Percentiles rank a stretch among this genome's conserved stretches.
Evolutionary conservation across 2,113 vertebrate species (phyloP).

Genomic region (Odontophorus gujanensis): DNA sequence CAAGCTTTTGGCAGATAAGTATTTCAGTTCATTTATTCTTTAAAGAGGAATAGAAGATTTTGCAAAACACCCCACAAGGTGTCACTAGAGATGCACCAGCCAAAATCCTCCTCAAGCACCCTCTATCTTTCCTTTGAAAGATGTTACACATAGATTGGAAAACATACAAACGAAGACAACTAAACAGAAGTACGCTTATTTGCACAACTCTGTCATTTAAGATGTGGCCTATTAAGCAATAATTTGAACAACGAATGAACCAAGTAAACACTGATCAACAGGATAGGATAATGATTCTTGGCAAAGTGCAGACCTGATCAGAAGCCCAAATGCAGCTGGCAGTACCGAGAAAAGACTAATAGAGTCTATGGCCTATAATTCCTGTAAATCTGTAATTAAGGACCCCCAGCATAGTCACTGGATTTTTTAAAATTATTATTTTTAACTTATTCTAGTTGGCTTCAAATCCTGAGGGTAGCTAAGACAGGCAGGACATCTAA

Average conservation of each 20-base stretch:
- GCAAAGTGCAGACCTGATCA: neutral
- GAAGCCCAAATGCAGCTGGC: neutral
- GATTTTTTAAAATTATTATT: neutral
- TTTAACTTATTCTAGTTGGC: neutral
- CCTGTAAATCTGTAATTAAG: no score
- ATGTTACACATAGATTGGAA: neutral
- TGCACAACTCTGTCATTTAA: rapidly evolving
- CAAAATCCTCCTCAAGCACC: neutral
- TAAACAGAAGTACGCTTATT: neutral
- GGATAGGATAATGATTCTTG: neutral
- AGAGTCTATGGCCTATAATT: neutral
- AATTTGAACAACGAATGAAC: neutral
- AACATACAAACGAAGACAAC: neutral
- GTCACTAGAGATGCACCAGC: slow-evolving; percentile 33
- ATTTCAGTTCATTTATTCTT: neutral
- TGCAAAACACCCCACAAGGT: slow-evolving; percentile 26
- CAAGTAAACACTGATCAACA: neutral
- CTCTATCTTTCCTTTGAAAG: neutral
- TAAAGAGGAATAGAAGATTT: rapidly evolving
- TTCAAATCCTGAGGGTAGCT: neutral
- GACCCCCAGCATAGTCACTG: neutral
- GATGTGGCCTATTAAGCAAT: neutral
- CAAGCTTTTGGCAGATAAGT: neutral
- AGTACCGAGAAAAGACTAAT: neutral
- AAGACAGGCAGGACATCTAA: neutral